phyloP scores from a whole-genome alignment of 2,888 invertebrate genomes.

The Parnassius orleans region DNA sequence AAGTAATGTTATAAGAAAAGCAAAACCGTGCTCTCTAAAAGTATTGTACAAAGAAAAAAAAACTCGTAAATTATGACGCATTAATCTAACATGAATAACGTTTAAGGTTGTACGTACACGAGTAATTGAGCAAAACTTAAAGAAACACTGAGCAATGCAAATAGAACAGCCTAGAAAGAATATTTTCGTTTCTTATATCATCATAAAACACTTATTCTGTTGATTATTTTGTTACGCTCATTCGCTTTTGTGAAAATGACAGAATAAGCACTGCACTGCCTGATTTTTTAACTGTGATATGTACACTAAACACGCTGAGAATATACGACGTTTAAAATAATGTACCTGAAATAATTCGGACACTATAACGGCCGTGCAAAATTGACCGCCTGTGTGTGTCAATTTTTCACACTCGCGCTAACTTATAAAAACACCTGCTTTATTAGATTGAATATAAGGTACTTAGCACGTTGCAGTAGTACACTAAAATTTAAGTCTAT shows the following conservation, averaged over 20 bases:
- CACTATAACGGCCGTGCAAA: constrained; percentile 33
- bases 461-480: constrained; percentile 63
- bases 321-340: constrained; percentile 31
- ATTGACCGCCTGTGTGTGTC: constrained; percentile 33
- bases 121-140: constrained; percentile 79
- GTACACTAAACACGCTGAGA: constrained; percentile 62
- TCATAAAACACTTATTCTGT: constrained; percentile 30
- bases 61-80: constrained; percentile 49
- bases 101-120: constrained; percentile 62
- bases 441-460: constrained; percentile 44
- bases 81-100: constrained; percentile 58
- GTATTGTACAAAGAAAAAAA: constrained; percentile 59
- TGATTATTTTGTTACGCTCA: constrained; percentile 26
- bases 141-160: constrained; percentile 73
- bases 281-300: constrained; percentile 64
- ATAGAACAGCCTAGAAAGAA: constrained; percentile 51
- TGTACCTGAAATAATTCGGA: constrained; percentile 35
- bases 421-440: constrained; percentile 41
- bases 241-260: constrained; percentile 28
- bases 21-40: constrained; percentile 77
- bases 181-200: constrained; percentile 19
- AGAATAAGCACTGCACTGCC: constrained; percentile 52
- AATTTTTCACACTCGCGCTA: constrained; percentile 42
- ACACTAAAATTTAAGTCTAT: constrained; percentile 74
- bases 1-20: constrained; percentile 71